Conservation (phyloP, 2,113 vertebrate genomes). For the Melanerpes aurifrons region DNA sequence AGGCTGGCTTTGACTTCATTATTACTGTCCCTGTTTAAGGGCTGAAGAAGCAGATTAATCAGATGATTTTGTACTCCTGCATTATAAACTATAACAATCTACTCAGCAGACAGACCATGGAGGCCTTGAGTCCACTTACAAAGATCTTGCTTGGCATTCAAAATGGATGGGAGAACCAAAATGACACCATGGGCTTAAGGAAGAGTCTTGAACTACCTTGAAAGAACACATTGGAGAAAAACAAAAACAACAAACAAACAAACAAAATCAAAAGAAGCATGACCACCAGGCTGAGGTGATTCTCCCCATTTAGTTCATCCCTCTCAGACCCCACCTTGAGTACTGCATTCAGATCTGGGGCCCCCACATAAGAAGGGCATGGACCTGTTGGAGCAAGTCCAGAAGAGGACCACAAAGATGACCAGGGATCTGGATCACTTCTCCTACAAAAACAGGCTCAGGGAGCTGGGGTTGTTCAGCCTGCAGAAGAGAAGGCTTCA, state of each 20-base stretch:
- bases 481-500: background rate
- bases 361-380: background rate
- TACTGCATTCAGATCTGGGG: background rate
- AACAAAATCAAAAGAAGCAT: background rate
- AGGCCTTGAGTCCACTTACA: background rate
- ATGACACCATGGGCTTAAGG: background rate
- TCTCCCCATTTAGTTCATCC: background rate
- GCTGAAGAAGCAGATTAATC: conserved; percentile 7
- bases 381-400: background rate
- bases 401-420: background rate
- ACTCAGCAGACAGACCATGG: background rate
- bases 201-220: background rate
- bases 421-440: background rate
- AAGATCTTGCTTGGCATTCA: background rate
- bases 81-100: background rate
- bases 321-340: background rate
- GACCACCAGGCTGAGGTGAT: background rate
- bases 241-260: background rate
- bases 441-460: background rate
- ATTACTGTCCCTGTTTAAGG: background rate
- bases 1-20: background rate
- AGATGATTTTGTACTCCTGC: background rate
- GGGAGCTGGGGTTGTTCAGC: background rate
- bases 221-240: background rate
- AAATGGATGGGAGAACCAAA: background rate